A percentile compares a stretch with the other conserved stretches of the same genome.
Evolutionary conservation across 2,888 invertebrate species (phyloP).

Genomic region (Scaptomyza tumidula): DNA sequence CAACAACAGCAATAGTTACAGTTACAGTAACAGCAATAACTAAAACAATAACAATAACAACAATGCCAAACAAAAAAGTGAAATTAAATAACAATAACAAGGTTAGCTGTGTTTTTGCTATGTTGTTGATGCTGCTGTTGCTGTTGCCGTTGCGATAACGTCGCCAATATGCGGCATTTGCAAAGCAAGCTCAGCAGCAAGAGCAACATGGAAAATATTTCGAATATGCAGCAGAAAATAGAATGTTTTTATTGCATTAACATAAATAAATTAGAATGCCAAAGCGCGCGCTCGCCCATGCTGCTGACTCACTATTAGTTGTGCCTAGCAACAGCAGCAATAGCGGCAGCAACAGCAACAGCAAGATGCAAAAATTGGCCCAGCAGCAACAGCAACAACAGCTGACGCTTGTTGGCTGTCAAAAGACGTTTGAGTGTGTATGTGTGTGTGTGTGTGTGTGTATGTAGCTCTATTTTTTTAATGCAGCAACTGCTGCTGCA

Average conservation of each 20-base stretch:
- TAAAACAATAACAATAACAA: constrained; percentile 74
- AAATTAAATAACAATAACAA: constrained; percentile 80
- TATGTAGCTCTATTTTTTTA: not conserved
- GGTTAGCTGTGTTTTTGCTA: constrained; percentile 65
- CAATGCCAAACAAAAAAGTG: constrained; percentile 59
- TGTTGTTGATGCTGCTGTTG: constrained; percentile 21
- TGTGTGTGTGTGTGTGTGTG: constrained; percentile 1
- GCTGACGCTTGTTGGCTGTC: constrained; percentile 56
- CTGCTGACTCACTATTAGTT: constrained; percentile 58
- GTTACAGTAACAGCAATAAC: constrained; percentile 25
- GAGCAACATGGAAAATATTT: constrained; percentile 48
- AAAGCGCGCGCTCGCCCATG: constrained; percentile 40
- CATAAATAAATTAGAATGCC: constrained; percentile 80
- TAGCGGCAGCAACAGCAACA: constrained; percentile 24
- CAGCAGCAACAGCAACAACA: constrained; percentile 28
- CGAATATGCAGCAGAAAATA: constrained; percentile 71
- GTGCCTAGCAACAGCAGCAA: constrained; percentile 28
- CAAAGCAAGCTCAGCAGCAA: constrained; percentile 34
- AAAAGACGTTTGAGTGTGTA: constrained; percentile 1
- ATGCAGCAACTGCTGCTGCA: constrained; percentile 1
- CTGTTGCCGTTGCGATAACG: constrained; percentile 52
- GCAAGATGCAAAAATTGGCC: constrained; percentile 48
- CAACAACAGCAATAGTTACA: constrained; percentile 19
- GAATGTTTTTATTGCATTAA: constrained; percentile 81
- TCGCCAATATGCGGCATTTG: constrained; percentile 56